Conservation (phyloP, 2,888 invertebrate genomes). For the Pyrrhosoma nymphula region DNA sequence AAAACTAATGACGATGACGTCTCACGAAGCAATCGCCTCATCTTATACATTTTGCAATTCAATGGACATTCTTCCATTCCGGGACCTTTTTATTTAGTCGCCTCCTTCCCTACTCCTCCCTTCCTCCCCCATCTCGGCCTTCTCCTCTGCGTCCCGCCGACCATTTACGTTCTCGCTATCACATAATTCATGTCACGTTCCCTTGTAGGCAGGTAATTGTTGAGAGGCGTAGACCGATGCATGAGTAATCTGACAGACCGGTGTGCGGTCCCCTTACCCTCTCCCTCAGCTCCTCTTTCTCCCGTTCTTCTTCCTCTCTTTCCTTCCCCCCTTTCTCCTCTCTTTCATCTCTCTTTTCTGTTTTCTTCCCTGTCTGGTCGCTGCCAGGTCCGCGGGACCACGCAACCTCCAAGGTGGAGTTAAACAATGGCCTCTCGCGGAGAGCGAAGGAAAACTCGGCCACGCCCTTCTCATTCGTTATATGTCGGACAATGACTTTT, state of each 20-base stretch:
- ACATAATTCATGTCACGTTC: slow-evolving; percentile 52
- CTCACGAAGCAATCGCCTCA: neutral
- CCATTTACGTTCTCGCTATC: slow-evolving; percentile 34
- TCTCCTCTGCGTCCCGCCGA: neutral
- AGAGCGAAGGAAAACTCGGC: slow-evolving; percentile 20
- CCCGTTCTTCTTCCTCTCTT: neutral
- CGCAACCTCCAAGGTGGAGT: neutral
- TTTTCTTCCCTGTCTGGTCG: slow-evolving; percentile 4
- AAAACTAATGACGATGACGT: neutral
- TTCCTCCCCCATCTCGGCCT: neutral
- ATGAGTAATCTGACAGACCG: slow-evolving; percentile 65
- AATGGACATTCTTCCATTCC: neutral
- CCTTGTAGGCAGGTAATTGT: slow-evolving; percentile 61
- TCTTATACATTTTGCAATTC: neutral
- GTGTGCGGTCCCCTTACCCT: slow-evolving; percentile 47
- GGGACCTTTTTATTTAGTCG: neutral
- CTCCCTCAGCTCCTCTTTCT: neutral
- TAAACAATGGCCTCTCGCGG: slow-evolving; percentile 50
- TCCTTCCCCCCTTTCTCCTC: neutral
- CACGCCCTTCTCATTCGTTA: slow-evolving; percentile 47
- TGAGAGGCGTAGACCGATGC: slow-evolving; percentile 66
- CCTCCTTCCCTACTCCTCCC: neutral
- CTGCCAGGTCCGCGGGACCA: neutral
- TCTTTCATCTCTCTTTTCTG: neutral
- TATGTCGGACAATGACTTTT: slow-evolving; percentile 50